Conservation (phyloP, 2,888 invertebrate species). For the Abrostola triplasia region DNA sequence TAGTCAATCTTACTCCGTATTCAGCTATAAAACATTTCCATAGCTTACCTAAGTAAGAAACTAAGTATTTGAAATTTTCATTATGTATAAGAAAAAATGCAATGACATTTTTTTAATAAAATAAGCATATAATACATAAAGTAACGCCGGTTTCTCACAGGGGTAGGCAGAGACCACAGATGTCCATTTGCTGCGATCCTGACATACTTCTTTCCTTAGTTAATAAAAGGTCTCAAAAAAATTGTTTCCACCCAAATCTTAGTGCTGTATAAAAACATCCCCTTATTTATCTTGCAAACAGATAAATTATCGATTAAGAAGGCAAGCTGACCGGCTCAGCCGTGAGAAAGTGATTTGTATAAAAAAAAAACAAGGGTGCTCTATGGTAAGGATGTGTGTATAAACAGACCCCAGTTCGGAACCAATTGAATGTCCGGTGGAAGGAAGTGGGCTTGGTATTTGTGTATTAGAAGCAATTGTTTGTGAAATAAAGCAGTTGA, state of each 20-base stretch:
- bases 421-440: conserved; percentile 29
- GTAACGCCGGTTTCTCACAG: too few species aligned
- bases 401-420: conserved; percentile 36
- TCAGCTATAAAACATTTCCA: too few species aligned
- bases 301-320: conserved; percentile 51
- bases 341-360: conserved; percentile 43
- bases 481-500: neutral
- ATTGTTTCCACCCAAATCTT: neutral
- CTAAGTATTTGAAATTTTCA: too few species aligned
- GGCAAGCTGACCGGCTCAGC: conserved; percentile 30
- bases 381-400: conserved; percentile 37
- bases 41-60: too few species aligned
- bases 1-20: too few species aligned
- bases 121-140: too few species aligned
- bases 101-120: too few species aligned
- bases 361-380: conserved; percentile 45
- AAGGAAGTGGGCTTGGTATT: conserved; percentile 35
- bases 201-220: too few species aligned
- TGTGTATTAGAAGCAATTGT: conserved; percentile 9
- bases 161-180: too few species aligned
- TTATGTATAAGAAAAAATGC: too few species aligned
- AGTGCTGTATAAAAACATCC: conserved; percentile 23
- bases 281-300: conserved; percentile 38
- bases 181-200: too few species aligned
- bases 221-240: too few species aligned